Evolutionary conservation across 2,888 invertebrate species (phyloP), one percentile per base, ranked within the genome.

Genomic region (Tenthredo notha): DNA sequence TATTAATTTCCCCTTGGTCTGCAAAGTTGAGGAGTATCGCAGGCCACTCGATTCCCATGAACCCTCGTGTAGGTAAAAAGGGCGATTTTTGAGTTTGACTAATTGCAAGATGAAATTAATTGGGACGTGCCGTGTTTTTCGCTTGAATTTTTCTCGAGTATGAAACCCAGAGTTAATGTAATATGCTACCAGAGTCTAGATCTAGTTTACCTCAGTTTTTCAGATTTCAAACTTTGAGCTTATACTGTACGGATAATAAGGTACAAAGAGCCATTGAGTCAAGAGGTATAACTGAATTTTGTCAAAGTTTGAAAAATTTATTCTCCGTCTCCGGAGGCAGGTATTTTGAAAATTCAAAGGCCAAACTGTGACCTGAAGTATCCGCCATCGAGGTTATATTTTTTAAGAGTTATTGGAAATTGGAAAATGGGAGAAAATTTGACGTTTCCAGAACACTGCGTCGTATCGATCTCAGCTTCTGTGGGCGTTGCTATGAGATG

Each of bases 401-500:
- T 40, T 40, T 78, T 70, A 70, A 85, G 67, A 58, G 50, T 74
- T 82, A 86, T 70, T 84, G 80, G 87, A 91, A 91, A 90, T 90
- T 91, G 87, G 88, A 90, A 92, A 92, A 91, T 90, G 88, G 88
- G 88, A 87, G 90, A 92, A 92, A 92, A 92, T 92, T 90, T 90
- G 89, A 84, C 89, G 91, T 90, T 93, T 92, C 92, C 92, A 92
- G 91, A 91, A 92, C 91, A 91, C 91, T 91, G 92, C 92, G 91
- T 92, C 92, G 85, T 92, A 92, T 92, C 92, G 92, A 92, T 92
- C 92, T 91, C 92, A 91, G 92, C 92, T 92, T 91, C 92, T 92
- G 93, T 92, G 93, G 93, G 93, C 93, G 93, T 93, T 93, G 93
- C 93, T 93, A 93, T 91, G 93, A 93, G 92, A 93, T 93, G 93